Percentiles rank a stretch among this genome's conserved stretches.
Conservation (phyloP, 2,888 invertebrate genomes). For the Cylloceria caligata region DNA sequence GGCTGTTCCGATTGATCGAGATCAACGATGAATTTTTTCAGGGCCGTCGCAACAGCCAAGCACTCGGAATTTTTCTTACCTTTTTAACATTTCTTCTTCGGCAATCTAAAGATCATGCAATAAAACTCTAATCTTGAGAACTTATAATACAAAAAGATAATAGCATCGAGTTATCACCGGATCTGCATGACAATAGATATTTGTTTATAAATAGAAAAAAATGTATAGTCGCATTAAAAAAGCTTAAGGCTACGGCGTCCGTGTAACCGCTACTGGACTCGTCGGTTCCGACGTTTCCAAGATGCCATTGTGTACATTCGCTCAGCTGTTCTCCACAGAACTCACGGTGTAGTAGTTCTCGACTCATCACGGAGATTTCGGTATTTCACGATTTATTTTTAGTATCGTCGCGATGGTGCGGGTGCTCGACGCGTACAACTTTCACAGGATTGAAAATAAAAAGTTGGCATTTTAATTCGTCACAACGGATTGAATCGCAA, state of each 20-base stretch:
- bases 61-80: background rate
- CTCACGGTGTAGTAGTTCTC: conserved; percentile 47
- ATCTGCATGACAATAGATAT: background rate
- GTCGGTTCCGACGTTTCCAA: conserved; percentile 32
- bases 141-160: background rate
- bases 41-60: background rate
- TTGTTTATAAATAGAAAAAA: background rate
- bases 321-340: conserved; percentile 74
- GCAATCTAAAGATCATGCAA: background rate
- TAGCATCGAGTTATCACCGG: background rate
- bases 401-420: conserved; percentile 77
- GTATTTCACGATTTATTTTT: conserved; percentile 77
- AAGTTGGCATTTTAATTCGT: conserved; percentile 63
- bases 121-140: background rate
- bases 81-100: no score
- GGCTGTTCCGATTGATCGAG: conserved; percentile 28
- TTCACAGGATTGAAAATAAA: conserved; percentile 75
- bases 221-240: background rate
- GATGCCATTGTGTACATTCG: conserved; percentile 73
- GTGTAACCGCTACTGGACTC: conserved; percentile 15
- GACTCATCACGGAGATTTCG: conserved; percentile 58
- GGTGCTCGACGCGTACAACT: conserved; percentile 70
- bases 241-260: background rate
- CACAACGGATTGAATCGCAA: conserved; percentile 31
- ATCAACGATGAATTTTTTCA: conserved; percentile 27